These are phyloP conservation scores for Calephelis perditalis DNA, from an alignment of 2,888 invertebrate species.

Conservation along the genomic window DNA sequence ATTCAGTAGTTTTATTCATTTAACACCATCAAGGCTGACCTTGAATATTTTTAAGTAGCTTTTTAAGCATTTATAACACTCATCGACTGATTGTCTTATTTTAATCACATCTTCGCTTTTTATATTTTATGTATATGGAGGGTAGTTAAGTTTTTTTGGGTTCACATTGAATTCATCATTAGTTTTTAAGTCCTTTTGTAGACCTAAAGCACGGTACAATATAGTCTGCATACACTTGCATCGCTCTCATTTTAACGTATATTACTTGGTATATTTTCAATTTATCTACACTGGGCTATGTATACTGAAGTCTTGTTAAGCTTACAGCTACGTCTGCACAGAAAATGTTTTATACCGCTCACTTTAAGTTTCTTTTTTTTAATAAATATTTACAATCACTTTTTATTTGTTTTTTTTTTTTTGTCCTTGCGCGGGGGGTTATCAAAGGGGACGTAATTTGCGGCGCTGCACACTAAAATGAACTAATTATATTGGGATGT, in stretches of 20 bases:
- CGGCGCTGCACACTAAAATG: constrained; percentile 68
- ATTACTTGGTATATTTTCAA: constrained; percentile 30
- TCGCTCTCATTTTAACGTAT: constrained; percentile 40
- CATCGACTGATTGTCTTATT: constrained; percentile 58
- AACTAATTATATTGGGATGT: constrained; percentile 49
- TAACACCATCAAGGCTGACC: constrained; percentile 43
- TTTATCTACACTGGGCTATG: constrained; percentile 18
- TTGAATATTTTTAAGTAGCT: constrained; percentile 46
- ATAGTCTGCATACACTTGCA: constrained; percentile 50
- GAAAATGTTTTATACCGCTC: constrained; percentile 42
- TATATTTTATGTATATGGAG: constrained; percentile 42
- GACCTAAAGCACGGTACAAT: constrained; percentile 51
- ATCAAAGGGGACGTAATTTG: constrained; percentile 67
- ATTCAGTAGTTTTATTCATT: constrained; percentile 53
- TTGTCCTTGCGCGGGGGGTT: constrained; percentile 61
- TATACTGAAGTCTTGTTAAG: constrained; percentile 30
- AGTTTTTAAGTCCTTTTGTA: constrained; percentile 36
- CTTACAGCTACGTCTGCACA: constrained; percentile 35
- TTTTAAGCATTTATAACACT: constrained; percentile 54
- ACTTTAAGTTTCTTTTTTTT: constrained; percentile 51
- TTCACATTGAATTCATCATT: constrained; percentile 49
- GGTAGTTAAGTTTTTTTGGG: constrained; percentile 40
- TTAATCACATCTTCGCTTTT: constrained; percentile 45
- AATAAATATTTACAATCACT: constrained; percentile 54
- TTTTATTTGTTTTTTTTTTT: constrained; percentile 48